Evolutionary conservation across 2,888 invertebrate species (phyloP), one percentile per base, ranked within the genome.

Genomic region (Watsonalla cultraria): DNA sequence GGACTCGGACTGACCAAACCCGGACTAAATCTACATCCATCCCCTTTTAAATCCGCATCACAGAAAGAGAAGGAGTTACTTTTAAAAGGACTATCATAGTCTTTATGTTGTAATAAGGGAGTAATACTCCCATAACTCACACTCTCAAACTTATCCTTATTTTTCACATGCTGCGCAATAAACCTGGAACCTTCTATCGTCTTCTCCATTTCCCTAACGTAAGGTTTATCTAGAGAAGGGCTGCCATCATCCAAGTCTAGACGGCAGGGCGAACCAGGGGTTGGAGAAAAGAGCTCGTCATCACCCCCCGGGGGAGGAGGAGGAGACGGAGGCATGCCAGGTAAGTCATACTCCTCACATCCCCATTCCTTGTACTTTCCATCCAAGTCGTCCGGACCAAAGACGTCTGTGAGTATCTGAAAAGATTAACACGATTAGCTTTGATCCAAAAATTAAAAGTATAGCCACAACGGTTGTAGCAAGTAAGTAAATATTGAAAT

Each of bases 141-240:
- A 87, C 95, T 96, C 87, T 97, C 97, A 86, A 97, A 98, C 84
- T 96, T 96, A 90, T 98, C 97, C 90, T 97, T 96, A 92, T 98
- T 98, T 88, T 94, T 96, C 84, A 97, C 96, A 85, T 98, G 98
- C 90, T 98, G 98, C 79, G 97, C 97, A 91, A 98, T 97, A 88
- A 98, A 98, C 77, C 96, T 94, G 66, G 97, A 96, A 72, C 97
- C 97, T 81, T 96, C 96, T 86, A 97, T 95, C 74, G 97, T 96
- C 86, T 96, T 96, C 87, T 97, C 97, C 93, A 97, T 95, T 88
- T 96, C 96, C 81, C 95, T 93, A 66, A 96, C 93, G 70, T 93
- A 94, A 60, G 95, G 94, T 84, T 95, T 95, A 74, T 96, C 96
- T 82, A 96, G 95, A 71, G 95, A 95, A 62, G 96, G 96, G 86